phyloP scores from a whole-genome alignment of 2,797 vertebrate species.

The Crocidura indochinensis region DNA sequence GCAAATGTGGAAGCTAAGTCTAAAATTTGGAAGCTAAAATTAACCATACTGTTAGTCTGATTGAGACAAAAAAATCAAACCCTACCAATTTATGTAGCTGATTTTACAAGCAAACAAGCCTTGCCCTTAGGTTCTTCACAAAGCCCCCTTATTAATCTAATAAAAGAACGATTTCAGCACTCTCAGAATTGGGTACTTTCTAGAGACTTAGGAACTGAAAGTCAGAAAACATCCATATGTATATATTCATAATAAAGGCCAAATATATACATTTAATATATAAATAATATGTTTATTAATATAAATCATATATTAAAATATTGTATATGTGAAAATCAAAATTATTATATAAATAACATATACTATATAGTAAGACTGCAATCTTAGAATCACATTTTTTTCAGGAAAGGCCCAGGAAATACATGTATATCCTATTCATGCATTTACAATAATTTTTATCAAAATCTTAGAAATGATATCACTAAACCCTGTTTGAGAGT shows the following conservation, averaged over 20 bases:
- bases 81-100: not conserved
- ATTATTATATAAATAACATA: no score
- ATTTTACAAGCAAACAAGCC: not conserved
- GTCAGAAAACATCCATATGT: no score
- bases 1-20: no score
- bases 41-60: not conserved
- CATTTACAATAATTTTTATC: not conserved
- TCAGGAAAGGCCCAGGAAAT: not conserved
- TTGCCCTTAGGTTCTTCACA: not conserved
- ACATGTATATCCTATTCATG: fast-evolving
- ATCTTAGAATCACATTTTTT: not conserved
- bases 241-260: no score
- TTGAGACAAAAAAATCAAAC: not conserved
- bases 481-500: not conserved
- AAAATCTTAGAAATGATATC: not conserved
- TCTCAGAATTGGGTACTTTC: not conserved
- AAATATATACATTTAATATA: not conserved
- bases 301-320: not conserved
- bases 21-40: not conserved
- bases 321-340: not conserved
- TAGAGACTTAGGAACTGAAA: not conserved
- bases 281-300: not conserved
- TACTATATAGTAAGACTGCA: not conserved
- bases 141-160: not conserved
- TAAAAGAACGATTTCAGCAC: not conserved